A percentile compares a stretch with the other conserved stretches of the same genome.
Evolutionary conservation across 2,797 vertebrate species (phyloP).

Genomic region (Nothura maculosa): DNA sequence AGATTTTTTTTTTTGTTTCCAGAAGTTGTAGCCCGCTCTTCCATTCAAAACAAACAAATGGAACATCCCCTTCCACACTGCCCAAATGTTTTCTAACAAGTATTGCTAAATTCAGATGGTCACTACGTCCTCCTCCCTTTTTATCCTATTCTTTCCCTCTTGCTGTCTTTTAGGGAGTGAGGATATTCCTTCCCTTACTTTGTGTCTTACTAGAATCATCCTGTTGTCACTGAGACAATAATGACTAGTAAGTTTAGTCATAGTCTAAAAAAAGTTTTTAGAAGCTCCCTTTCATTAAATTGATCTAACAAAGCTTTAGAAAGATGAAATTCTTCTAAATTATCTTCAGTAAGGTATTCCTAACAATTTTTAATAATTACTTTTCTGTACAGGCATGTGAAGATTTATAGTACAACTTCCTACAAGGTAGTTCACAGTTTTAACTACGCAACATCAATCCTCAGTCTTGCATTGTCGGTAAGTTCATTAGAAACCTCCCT

Average conservation of each 20-base stretch:
- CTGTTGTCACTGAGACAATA: background rate
- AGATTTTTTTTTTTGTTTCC: background rate
- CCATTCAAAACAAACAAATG: background rate
- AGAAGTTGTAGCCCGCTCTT: background rate
- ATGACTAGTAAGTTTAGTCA: background rate
- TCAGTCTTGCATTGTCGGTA: conserved; percentile 92
- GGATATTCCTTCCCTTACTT: background rate
- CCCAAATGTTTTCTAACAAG: background rate
- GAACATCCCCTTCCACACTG: too few species aligned
- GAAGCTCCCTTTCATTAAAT: background rate
- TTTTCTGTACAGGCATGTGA: conserved; percentile 89
- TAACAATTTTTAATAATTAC: background rate
- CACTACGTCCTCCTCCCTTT: background rate
- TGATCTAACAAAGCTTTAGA: background rate
- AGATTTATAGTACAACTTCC: conserved; percentile 94
- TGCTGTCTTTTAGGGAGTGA: background rate
- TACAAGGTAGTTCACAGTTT: conserved; percentile 98
- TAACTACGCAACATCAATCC: conserved; percentile 91
- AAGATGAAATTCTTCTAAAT: background rate
- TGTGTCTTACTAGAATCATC: background rate
- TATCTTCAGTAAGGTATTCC: background rate
- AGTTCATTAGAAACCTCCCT: conserved; percentile 67
- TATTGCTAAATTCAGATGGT: background rate
- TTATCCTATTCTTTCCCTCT: background rate
- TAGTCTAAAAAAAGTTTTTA: background rate